phyloP scores from a whole-genome alignment of 2,888 invertebrate genomes.

The Drosophila rellima region DNA sequence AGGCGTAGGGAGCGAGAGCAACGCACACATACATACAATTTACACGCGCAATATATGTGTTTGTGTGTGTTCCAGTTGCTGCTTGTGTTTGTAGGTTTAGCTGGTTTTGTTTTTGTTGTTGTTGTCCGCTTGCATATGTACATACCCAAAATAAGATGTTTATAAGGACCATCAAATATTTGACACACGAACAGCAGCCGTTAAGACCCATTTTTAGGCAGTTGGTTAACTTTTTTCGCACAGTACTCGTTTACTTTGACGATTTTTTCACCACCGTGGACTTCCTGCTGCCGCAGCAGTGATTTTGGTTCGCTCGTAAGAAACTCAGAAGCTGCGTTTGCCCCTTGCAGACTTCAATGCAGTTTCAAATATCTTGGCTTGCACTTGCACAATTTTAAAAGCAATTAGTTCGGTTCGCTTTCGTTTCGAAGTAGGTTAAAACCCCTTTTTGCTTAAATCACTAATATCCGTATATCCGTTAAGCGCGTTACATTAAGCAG shows the following conservation, averaged over 20 bases:
- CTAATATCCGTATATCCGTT: slow-evolving; percentile 50
- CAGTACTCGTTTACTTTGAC: slow-evolving; percentile 20
- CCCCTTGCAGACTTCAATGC: slow-evolving; percentile 45
- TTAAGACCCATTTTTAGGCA: slow-evolving; percentile 83
- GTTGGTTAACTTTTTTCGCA: slow-evolving; percentile 39
- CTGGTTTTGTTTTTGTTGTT: slow-evolving; percentile 35
- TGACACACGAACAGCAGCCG: slow-evolving; percentile 85
- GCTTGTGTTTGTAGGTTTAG: slow-evolving; percentile 41
- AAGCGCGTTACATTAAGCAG: slow-evolving; percentile 54
- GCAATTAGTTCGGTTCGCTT: slow-evolving; percentile 2
- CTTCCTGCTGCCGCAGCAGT: slow-evolving; percentile 57
- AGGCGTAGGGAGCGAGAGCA: slow-evolving; percentile 50
- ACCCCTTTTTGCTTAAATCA: slow-evolving; percentile 39
- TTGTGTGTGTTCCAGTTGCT: slow-evolving; percentile 65
- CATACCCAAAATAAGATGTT: slow-evolving; percentile 85
- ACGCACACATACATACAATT: slow-evolving; percentile 34
- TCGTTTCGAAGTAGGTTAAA: slow-evolving; percentile 12
- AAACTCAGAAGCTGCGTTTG: slow-evolving; percentile 50
- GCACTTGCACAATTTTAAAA: slow-evolving; percentile 27
- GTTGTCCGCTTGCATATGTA: slow-evolving; percentile 47
- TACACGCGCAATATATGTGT: slow-evolving; percentile 22
- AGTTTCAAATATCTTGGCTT: slow-evolving; percentile 23
- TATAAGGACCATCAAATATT: slow-evolving; percentile 85
- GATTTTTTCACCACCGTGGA: slow-evolving; percentile 45
- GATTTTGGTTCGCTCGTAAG: slow-evolving; percentile 34